phyloP scores from a whole-genome alignment of 2,113 vertebrate genomes.

The Rhea americana region DNA sequence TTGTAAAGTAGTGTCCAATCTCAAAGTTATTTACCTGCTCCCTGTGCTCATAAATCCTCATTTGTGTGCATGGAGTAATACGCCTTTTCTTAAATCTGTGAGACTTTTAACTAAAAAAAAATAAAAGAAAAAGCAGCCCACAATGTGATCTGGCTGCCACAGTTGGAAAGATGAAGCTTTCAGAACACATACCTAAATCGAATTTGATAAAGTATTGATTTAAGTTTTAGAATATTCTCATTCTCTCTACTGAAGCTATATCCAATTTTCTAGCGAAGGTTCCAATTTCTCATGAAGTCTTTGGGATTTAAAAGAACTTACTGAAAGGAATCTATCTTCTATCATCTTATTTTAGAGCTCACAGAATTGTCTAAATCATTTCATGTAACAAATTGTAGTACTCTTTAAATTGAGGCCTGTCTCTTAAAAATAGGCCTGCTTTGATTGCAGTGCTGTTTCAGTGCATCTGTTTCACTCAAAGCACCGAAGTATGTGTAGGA shows the following conservation, averaged over 20 bases:
- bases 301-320: neutral
- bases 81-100: neutral
- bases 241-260: neutral
- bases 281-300: neutral
- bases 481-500: neutral
- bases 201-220: neutral
- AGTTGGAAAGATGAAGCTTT: neutral
- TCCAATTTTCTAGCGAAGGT: neutral
- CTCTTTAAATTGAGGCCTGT: slow-evolving; percentile 10
- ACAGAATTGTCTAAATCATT: neutral
- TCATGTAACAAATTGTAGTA: neutral
- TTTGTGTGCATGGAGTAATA: neutral
- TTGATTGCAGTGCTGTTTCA: neutral
- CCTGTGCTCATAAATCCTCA: neutral
- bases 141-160: neutral
- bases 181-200: neutral
- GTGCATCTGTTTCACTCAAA: neutral
- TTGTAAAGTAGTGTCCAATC: neutral
- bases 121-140: neutral
- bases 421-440: neutral
- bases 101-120: neutral
- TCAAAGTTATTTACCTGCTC: neutral
- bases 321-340: neutral
- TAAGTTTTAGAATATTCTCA: neutral
- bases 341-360: neutral